Conservation (phyloP, 2,888 invertebrate genomes). For the Lampropteryx suffumata region DNA sequence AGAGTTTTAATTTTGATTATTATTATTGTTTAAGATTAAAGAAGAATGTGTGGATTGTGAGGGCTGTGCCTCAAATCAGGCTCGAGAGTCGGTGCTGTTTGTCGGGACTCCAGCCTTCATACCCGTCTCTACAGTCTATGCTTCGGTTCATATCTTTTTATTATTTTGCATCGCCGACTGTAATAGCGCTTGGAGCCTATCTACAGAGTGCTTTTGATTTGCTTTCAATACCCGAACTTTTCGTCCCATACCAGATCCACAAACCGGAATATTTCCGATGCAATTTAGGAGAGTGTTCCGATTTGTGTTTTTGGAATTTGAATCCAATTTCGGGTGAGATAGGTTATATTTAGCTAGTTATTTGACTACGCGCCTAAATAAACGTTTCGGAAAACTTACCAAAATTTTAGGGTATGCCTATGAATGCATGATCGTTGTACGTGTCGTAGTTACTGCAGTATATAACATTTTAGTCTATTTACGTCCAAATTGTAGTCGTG, state of each 20-base stretch:
- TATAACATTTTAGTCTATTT: constrained; percentile 1
- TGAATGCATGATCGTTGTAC: constrained; percentile 11
- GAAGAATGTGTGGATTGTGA: constrained; percentile 23
- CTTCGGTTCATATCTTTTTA: constrained; percentile 27
- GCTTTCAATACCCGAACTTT: constrained; percentile 15
- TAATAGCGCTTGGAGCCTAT: constrained; percentile 21
- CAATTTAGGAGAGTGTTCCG: background rate
- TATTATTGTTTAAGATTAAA: constrained; percentile 28
- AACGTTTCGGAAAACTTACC: constrained; percentile 11
- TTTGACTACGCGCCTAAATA: background rate
- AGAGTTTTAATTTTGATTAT: constrained; percentile 18
- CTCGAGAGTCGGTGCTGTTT: constrained; percentile 22
- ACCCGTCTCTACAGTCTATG: constrained; percentile 24
- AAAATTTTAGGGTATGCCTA: constrained; percentile 11
- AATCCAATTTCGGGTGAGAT: background rate
- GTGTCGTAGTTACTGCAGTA: constrained; percentile 11
- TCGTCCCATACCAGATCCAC: background rate
- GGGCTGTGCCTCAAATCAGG: constrained; percentile 15
- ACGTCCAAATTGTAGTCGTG: background rate
- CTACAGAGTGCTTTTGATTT: constrained; percentile 21
- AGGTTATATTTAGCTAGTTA: constrained; percentile 1
- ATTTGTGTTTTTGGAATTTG: background rate
- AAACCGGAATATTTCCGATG: constrained; percentile 1
- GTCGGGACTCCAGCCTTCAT: constrained; percentile 22
- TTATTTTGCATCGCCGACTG: constrained; percentile 25